A percentile compares a stretch with the other conserved stretches of the same genome.
Conservation (phyloP, 2,797 vertebrate genomes). For the Melanotaenia nigrans region DNA sequence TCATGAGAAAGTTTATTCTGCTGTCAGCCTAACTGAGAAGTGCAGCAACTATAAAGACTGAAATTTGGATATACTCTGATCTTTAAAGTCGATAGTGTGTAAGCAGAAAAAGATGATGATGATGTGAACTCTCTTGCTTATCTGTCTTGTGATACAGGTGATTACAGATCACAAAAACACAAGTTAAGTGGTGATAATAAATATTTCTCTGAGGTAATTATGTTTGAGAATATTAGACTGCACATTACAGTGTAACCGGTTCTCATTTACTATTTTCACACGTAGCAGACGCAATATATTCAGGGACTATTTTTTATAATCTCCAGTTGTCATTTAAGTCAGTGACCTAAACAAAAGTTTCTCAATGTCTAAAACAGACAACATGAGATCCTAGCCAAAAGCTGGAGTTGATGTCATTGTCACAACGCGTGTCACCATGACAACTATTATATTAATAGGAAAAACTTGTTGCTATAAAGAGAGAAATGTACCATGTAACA, state of each 20-base stretch:
- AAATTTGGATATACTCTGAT: background rate
- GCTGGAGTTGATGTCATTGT: background rate
- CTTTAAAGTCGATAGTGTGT: background rate
- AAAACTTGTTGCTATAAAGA: background rate
- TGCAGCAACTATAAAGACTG: background rate
- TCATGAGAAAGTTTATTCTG: constrained; percentile 55
- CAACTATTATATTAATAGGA: background rate
- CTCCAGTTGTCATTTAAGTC: background rate
- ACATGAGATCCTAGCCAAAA: background rate
- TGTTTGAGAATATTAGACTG: background rate
- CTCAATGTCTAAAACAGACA: background rate
- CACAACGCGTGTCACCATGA: background rate
- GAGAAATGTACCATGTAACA: background rate
- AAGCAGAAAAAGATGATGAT: background rate
- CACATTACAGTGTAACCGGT: background rate
- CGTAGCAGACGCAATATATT: background rate
- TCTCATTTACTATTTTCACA: background rate
- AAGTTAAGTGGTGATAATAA: background rate
- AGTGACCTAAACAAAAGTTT: background rate
- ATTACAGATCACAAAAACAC: background rate
- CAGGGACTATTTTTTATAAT: background rate
- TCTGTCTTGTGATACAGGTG: constrained; percentile 4
- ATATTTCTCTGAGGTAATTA: background rate
- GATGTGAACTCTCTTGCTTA: background rate
- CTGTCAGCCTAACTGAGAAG: background rate